Conservation (phyloP, 2,113 vertebrate species). For the Tenebrosternarchus preto region DNA sequence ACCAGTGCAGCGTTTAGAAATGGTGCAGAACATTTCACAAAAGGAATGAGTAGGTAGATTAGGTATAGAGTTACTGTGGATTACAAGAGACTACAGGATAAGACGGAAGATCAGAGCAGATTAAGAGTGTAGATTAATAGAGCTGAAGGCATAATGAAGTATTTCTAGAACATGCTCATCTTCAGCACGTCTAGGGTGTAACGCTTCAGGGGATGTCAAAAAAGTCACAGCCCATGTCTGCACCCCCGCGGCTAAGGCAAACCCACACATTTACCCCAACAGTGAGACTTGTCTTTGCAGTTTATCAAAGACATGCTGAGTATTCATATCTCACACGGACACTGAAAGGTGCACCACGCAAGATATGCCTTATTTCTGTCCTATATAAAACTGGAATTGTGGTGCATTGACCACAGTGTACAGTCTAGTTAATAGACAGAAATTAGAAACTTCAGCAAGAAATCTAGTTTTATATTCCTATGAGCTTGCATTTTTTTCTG, state of each 20-base stretch:
- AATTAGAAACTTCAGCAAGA: too few relatives aligned
- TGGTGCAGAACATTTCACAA: background rate
- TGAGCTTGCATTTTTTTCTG: too few relatives aligned
- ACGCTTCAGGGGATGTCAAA: background rate
- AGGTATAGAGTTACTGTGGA: background rate
- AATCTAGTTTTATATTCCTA: too few relatives aligned
- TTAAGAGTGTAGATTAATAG: conserved; percentile 17
- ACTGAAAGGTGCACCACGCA: background rate
- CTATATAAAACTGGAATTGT: too few relatives aligned
- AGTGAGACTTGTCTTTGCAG: background rate
- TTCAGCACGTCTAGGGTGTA: background rate
- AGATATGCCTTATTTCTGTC: too few relatives aligned
- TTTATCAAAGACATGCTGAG: too few relatives aligned
- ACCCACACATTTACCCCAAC: background rate
- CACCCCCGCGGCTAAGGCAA: background rate
- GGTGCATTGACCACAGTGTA: too few relatives aligned
- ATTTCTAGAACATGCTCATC: background rate
- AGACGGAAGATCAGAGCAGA: background rate
- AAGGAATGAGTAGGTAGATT: background rate
- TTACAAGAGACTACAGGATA: background rate
- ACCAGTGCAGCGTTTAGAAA: background rate
- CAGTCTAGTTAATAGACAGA: too few relatives aligned
- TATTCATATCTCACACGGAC: too few relatives aligned
- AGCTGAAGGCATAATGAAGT: background rate
- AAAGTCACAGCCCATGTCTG: background rate